phyloP scores from a whole-genome alignment of 2,113 vertebrate species.

The Myiopsitta monachus region DNA sequence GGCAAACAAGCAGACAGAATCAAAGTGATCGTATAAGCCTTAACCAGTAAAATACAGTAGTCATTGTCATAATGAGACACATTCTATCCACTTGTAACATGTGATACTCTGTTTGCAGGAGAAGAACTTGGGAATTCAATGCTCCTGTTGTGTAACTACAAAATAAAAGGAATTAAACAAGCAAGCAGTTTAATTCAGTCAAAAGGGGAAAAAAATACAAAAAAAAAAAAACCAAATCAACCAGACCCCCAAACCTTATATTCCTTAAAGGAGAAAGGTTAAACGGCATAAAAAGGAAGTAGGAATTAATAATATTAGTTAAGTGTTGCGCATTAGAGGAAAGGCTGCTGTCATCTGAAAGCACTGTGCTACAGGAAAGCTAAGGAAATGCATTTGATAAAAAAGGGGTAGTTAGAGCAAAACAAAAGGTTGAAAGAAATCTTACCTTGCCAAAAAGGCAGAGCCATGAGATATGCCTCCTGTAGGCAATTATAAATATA shows the following conservation, averaged over 20 bases:
- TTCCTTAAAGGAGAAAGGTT: not conserved
- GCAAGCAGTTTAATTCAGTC: not conserved
- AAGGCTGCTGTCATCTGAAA: not conserved
- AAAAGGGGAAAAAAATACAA: not conserved
- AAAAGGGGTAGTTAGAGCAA: not conserved
- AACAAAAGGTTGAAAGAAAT: not conserved
- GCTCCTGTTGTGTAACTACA: not conserved
- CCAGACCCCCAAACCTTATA: not conserved
- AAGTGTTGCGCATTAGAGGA: not conserved
- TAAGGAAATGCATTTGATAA: not conserved
- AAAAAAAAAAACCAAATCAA: not conserved
- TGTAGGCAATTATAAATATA: not conserved
- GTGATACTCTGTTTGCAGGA: not conserved
- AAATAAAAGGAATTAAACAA: not conserved
- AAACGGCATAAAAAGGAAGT: not conserved
- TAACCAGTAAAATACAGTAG: not conserved
- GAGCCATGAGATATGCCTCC: not conserved
- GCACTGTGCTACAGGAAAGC: not conserved
- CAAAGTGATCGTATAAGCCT: not conserved
- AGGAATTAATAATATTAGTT: not conserved
- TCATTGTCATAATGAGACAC: not conserved
- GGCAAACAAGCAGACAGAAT: not conserved
- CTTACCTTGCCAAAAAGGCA: not conserved
- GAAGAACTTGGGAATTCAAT: not conserved
- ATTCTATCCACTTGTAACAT: not conserved